Percentiles rank a stretch among this genome's conserved stretches.
Conservation (phyloP, 2,888 invertebrate genomes). For the Trissolcus brochymenae region DNA sequence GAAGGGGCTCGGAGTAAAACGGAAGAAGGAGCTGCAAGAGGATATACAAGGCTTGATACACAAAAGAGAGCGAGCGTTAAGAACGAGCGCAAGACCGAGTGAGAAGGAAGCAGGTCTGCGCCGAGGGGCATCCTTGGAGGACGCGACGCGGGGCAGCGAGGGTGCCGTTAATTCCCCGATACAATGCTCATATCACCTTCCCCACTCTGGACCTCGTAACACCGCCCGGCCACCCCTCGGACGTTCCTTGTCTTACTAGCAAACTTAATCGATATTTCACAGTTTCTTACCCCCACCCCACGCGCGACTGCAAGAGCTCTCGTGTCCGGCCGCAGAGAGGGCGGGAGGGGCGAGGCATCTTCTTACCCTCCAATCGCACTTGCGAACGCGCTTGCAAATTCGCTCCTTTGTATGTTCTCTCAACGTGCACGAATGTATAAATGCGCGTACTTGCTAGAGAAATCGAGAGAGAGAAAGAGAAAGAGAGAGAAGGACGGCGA, state of each 20-base stretch:
- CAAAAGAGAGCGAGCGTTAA: slow-evolving; percentile 51
- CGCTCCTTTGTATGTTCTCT: slow-evolving; percentile 55
- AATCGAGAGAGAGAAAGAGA: too few relatives aligned
- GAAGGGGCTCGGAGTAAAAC: slow-evolving; percentile 38
- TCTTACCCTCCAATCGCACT: slow-evolving; percentile 72
- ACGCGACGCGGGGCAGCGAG: slow-evolving; percentile 56
- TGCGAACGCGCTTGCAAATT: slow-evolving; percentile 59
- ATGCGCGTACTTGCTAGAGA: slow-evolving; percentile 46
- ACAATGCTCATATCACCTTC: slow-evolving; percentile 77
- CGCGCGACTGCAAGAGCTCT: slow-evolving; percentile 59
- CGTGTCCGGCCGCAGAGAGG: slow-evolving; percentile 72
- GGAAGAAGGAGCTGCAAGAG: slow-evolving; percentile 51
- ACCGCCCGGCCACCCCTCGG: slow-evolving; percentile 69
- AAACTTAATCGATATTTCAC: slow-evolving; percentile 77
- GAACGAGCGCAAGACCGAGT: slow-evolving; percentile 28
- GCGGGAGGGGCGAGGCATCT: slow-evolving; percentile 66
- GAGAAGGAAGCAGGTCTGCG: slow-evolving; percentile 41
- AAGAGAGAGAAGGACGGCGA: too few relatives aligned
- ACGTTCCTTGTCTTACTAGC: slow-evolving; percentile 77
- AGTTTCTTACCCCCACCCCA: slow-evolving; percentile 76
- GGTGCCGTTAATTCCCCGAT: slow-evolving; percentile 76
- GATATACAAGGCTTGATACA: slow-evolving; percentile 50
- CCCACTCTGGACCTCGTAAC: slow-evolving; percentile 69
- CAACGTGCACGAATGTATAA: slow-evolving; percentile 49
- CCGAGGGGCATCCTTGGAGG: slow-evolving; percentile 54